Evolutionary conservation across 2,797 vertebrate species (phyloP), one percentile per base, ranked within the genome.

Genomic region (Dicrostonyx torquatus): DNA sequence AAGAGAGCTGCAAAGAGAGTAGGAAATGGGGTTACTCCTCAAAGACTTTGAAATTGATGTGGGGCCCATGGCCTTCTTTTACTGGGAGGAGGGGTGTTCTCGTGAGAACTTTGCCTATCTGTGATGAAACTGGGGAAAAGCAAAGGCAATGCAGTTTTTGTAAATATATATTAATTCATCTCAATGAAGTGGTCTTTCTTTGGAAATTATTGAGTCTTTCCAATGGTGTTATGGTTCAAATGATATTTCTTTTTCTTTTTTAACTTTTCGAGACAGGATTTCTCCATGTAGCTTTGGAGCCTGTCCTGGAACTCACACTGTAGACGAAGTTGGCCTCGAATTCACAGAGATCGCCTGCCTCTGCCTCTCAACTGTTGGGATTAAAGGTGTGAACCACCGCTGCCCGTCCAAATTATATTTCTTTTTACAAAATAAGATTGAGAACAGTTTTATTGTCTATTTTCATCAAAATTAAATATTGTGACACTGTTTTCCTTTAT

Each of bases 111-210:
- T 90, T 55, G 68, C 24, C 58, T 9, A 62, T 87, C 40, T 90
- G 29, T 2, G 6, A 37, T 62, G 11, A 55, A 93, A 82, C 48
- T 50, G 68, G 68, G 93, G 53, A 92, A 87, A 76, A 84, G 50
- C 50, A 70, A 24, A 31, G 60, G 31, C 60, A 62, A 77, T 85
- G 2, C 29, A 77, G 48, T 50, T 93, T 97, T 93, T 80, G 78
- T 55, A 89, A 80, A 83, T 22, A 18, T 66, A 89, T 62, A 48
- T 93, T 10, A 91, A 94, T 79, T 92, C 62, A 86, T 89, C 29
- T 91, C 83, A 87, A 89, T 87, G 34, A 68, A 86, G 31, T 75
- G 55, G 43, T 92, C 31, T 93, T 94, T 86, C 88, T 78, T 88
- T 91, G 50, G 68, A 86, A 40, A 92, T 82, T 58, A 80, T 68